Evolutionary conservation across 2,888 invertebrate species (phyloP), one percentile per base, ranked within the genome.

Genomic region (Pandemis cinnamomeana): DNA sequence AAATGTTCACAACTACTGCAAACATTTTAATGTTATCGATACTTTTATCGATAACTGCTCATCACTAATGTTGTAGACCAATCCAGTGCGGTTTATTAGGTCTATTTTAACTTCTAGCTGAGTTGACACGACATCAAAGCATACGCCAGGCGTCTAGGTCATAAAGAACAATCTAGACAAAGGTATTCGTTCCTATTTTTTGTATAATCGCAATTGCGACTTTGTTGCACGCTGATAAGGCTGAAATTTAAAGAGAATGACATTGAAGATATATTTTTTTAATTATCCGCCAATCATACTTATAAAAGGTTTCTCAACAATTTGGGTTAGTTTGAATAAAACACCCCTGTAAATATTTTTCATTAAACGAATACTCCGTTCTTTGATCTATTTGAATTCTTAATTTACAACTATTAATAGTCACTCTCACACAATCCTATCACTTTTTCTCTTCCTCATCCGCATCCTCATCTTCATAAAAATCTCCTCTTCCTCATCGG

Each of bases 31-130:
- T 60, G 27, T 13, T 27, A 71, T 69, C 48, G 68, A 68, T 48
- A 66, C 51, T 11, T 8, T 36, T n/a, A 63, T 72, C 71, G 72
- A 72, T 61, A 72, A 13, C 15, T 2, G 8, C 48, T 42, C 60
- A 73, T 60, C 64, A 27, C 73, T 66, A n/a, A n/a, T 41, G 13
- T 13, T 42, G 36, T 67, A 67, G 41, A 60, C 41, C 67, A 72
- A 72, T 72, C 68, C 63, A 64, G 36, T 64, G 69, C 63, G 64
- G 72, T 72, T 48, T 72, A 72, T 72, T 72, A 68, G 53, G 67
- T 44, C 48, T 68, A 64, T 71, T 63, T 71, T 55, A 64, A 64
- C 58, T 72, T 67, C 36, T 41, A 72, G 63, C 62, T 69, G 72
- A 72, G 72, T 63, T 72, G 72, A 72, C 72, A 58, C 20, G 63